Evolutionary conservation across 2,888 invertebrate species (phyloP), one percentile per base, ranked within the genome.

Genomic region (Eutolmus rufibarbis): DNA sequence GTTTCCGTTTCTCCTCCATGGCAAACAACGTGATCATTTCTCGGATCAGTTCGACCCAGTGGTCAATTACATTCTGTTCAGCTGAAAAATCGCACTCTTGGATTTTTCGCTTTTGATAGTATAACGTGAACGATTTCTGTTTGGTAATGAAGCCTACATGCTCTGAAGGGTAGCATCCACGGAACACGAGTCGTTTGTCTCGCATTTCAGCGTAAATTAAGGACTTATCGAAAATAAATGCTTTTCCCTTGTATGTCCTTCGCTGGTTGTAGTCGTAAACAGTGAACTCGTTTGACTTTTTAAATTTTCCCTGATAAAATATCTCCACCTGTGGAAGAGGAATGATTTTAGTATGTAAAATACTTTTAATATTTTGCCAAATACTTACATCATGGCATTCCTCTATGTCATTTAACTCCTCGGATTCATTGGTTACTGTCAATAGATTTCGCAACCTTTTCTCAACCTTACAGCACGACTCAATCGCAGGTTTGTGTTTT

Each of bases 161-260:
- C 86, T 92, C 92, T 78, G 91, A 91, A 0, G 92, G 92, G 90
- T 92, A 92, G 40, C 92, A 91, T 0, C 93, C 93, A 51, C 92
- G 92, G 86, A 91, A 93, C 86, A 92, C 81, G 88, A 93, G 87
- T 28, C 90, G 89, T 87, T 92, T 91, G 57, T 92, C 92, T 14
- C 88, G 91, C 34, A 92, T 91, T 90, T 93, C 93, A 19, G 93
- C 92, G 79, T 92, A 92, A 28, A 92, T 91, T 23, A 93, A 90
- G 87, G 92, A 92, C 89, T 92, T 92, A 88, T 93, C 93, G 86
- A 93, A 93, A 46, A 92, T 91, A 87, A 93, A 93, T 0, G 92
- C 91, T 87, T 92, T 92, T 57, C 91, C 91, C 16, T 91, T 90
- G 89, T 92, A 93, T 81, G 89, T 90, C 2, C 92, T 91, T 82